Base-by-base conservation (phyloP, 2,797 vertebrate genomes). In the Chiloscyllium punctatum region DNA sequence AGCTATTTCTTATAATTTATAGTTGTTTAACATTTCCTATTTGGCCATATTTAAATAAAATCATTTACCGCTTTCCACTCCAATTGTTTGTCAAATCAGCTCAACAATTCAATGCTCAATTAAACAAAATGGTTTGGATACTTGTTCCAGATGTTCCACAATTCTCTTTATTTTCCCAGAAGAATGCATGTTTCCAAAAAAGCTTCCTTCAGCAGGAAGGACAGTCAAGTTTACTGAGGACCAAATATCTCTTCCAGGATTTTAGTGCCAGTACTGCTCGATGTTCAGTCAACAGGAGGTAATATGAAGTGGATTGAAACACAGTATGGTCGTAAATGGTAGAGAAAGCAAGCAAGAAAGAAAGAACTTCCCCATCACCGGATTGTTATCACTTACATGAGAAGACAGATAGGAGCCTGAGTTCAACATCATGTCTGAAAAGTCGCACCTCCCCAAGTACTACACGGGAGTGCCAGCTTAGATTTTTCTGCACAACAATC, bases 11-110 rank as follows among this genome's bases (percentile, higher is more conserved):
- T n/a, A 51, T 16, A 57, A 53, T 9, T 53, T 74, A 57, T 7
- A 94, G 18, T 72, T 95, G 30, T 72, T 77, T 48, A 95, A 53
- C 42, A 51, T 74, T 94, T 74, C 11, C 71, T 57, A 66, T 66
- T 91, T 91, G 88, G 13, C 33, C n/a, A 74, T 27, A 77, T 74
- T 51, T 71, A 71, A 94, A 71, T 27, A 94, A 51, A 94, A 48
- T 72, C 9, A 48, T 48, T 91, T 77, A 16, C 72, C 77, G 16
- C 57, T 72, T 94, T 74, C 69, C 11, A 53, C 27, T 30, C 94
- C 71, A 95, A 77, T 53, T 77, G 30, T 77, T 77, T 95, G 71
- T 95, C 94, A 95, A 77, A 74, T 77, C 48, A 51, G n/a, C 94
- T 95, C 48, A 57, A 95, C 51, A 42, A 90, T 94, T 0, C 42